Evolutionary conservation across 2,888 invertebrate species (phyloP), one percentile per base, ranked within the genome.

Genomic region (Odontothrips loti): DNA sequence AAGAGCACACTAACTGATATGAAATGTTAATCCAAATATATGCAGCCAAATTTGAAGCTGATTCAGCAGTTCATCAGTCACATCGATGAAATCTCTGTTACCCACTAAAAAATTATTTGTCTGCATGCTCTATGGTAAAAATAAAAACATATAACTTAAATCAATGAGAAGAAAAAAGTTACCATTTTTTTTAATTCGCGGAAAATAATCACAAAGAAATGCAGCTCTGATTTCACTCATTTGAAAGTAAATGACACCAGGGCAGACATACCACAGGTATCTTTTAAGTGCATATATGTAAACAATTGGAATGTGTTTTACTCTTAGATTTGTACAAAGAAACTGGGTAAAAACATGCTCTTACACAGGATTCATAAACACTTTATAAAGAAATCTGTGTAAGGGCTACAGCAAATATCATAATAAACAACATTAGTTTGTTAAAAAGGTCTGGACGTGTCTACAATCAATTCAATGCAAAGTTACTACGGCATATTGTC

Each of bases 271-370:
- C 34, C 34, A 43, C 34, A 43, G 34, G 34, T 43, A 43, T 43
- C 34, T 43, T 43, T 43, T 43, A 43, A 43, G 34, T 43, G 34
- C 34, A 43, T 43, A 0, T 20, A 58, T 6, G 6, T 58, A 58
- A 58, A 58, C 6, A 27, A 75, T 75, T 27, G 68, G 68, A 75
- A 75, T 23, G 68, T 75, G 27, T 75, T 20, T 27, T n/a, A 27
- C 68, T 75, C 68, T 75, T 68, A 20, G 51, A 68, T 68, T 68
- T 75, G 68, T 75, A 75, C 68, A 27, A 58, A 58, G 58, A 15
- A 58, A 58, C 58, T n/a, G n/a, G 58, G 2, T 17, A 58, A 15
- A 17, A 58, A 58, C 58, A 20, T 4, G 34, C 34, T 43, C 6
- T 43, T 43, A 43, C 58, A 58, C 15, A 58, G 58, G 15, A n/a